These are phyloP conservation scores for Urophycis tenuis DNA, from an alignment of 2,797 vertebrate genomes.

Conservation along the genomic window DNA sequence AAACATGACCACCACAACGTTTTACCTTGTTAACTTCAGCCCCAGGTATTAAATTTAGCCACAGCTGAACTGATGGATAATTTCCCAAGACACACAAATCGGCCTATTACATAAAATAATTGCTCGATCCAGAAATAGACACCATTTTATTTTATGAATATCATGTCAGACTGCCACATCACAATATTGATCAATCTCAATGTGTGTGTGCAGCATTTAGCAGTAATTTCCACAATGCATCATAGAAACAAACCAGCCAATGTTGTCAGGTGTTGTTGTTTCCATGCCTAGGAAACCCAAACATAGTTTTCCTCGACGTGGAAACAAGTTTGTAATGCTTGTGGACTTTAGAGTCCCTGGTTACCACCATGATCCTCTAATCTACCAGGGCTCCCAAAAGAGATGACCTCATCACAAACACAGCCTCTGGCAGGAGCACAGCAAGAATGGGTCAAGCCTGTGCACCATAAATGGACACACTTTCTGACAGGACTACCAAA, in stretches of 20 bases:
- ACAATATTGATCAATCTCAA: constrained; percentile 30
- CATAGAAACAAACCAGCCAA: constrained; percentile 33
- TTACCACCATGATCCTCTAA: constrained; percentile 58
- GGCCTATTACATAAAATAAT: constrained; percentile 71
- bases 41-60: constrained; percentile 59
- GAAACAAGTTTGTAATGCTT: constrained; percentile 56
- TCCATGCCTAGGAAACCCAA: no score
- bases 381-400: constrained; percentile 60
- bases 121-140: constrained; percentile 66
- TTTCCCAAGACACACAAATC: constrained; percentile 69
- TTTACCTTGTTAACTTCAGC: constrained; percentile 37
- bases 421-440: constrained; percentile 48
- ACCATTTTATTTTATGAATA: constrained; percentile 34
- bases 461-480: constrained; percentile 65
- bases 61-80: constrained; percentile 53
- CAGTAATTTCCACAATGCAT: constrained; percentile 35
- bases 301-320: constrained; percentile 48
- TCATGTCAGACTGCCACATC: constrained; percentile 29
- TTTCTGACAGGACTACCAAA: constrained; percentile 27
- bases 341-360: constrained; percentile 50
- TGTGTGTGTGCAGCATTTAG: constrained; percentile 3
- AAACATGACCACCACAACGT: constrained; percentile 22
- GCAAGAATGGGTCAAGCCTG: constrained; percentile 49
- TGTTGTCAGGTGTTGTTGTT: constrained; percentile 53
- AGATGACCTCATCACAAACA: constrained; percentile 66